phyloP scores from a whole-genome alignment of 2,888 invertebrate species.

The Aporophyla lueneburgensis region DNA sequence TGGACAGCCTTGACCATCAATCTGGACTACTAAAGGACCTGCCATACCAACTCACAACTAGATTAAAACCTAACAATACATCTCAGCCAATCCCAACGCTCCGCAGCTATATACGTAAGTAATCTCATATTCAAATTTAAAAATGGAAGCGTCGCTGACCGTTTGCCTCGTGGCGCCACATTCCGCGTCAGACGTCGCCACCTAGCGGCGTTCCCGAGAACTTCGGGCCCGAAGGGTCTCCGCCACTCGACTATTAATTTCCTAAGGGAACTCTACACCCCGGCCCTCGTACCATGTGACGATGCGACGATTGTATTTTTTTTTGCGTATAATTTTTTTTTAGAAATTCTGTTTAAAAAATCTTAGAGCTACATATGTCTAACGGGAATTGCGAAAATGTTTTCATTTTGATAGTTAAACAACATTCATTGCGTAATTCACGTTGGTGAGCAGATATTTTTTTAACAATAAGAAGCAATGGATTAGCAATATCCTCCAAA shows the following conservation, averaged over 20 bases:
- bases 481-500: too few species aligned
- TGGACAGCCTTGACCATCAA: background rate
- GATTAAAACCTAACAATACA: background rate
- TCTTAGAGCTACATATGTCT: background rate
- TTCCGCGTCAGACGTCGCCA: slow-evolving; percentile 73
- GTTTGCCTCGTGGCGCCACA: slow-evolving; percentile 40
- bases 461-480: too few species aligned
- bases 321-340: background rate
- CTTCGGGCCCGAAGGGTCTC: slow-evolving; percentile 79
- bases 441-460: too few species aligned
- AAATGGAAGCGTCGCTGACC: slow-evolving; percentile 43
- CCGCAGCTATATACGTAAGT: background rate
- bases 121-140: slow-evolving; percentile 46
- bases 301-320: slow-evolving; percentile 25
- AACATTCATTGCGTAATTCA: too few species aligned
- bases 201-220: slow-evolving; percentile 78
- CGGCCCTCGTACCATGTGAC: slow-evolving; percentile 81
- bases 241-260: slow-evolving; percentile 86
- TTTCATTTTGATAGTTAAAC: too few species aligned
- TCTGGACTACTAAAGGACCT: background rate
- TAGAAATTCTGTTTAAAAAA: background rate
- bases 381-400: background rate
- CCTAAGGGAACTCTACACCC: slow-evolving; percentile 88
- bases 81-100: background rate
- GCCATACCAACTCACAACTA: background rate